Conservation (phyloP, 2,113 vertebrate genomes). For the Phaethon lepturus region DNA sequence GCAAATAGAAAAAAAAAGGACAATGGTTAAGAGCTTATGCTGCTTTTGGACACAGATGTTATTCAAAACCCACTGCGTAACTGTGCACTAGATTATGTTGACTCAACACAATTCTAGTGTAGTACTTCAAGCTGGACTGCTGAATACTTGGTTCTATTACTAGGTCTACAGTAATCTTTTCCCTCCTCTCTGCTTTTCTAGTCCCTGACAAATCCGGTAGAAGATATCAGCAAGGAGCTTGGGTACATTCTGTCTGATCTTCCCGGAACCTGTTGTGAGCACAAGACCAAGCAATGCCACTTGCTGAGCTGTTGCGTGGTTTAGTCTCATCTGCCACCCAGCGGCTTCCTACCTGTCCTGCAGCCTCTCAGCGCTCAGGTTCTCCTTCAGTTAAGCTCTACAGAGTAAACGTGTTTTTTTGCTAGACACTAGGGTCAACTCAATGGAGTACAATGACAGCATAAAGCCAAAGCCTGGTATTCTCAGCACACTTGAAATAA, state of each 20-base stretch:
- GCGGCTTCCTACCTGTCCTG: neutral
- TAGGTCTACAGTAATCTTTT: neutral
- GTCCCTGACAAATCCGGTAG: neutral
- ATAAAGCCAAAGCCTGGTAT: neutral
- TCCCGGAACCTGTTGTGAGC: neutral
- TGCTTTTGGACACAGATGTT: neutral
- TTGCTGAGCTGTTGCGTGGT: neutral
- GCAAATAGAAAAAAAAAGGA: neutral
- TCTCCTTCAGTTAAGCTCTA: neutral
- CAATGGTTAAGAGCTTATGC: neutral
- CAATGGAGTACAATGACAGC: accelerated
- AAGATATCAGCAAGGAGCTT: neutral
- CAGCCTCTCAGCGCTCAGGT: neutral
- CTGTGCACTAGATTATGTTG: neutral
- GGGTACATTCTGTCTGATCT: accelerated
- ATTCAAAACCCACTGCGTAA: neutral
- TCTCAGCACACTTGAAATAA: neutral
- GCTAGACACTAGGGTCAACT: neutral
- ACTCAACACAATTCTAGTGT: neutral
- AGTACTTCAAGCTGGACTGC: neutral
- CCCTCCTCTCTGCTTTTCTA: neutral
- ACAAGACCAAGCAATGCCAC: too few relatives aligned
- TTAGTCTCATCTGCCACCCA: conserved; percentile 14
- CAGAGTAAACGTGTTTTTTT: neutral
- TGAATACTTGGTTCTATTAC: neutral